Base-by-base conservation (phyloP, 2,888 invertebrate genomes). In the Scelioninae gen. 1 region DNA sequence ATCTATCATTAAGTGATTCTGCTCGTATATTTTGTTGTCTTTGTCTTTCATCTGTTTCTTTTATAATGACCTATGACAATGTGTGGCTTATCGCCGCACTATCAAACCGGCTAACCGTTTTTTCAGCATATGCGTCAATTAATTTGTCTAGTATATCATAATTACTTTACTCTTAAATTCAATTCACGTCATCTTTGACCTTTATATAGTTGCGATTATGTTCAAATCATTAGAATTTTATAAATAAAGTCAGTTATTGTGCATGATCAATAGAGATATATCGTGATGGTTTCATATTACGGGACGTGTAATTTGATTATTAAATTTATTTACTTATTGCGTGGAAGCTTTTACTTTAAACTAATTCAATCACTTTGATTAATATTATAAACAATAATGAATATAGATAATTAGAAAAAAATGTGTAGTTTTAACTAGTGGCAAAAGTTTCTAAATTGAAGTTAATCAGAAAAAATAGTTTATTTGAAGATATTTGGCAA, bases 21-120 rank as follows among this genome's bases (percentile, higher is more conserved):
- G 38, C 56, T 38, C 7, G 34, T 16, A 16, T 10, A 9, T 11
- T 29, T 29, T 3, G 15, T 34, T 7, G 3, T 16, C 31, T 63
- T 63, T 63, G n/a, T n/a, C n/a, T n/a, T n/a, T n/a, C n/a, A n/a
- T n/a, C n/a, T n/a, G n/a, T n/a, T n/a, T n/a, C n/a, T 65, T 65
- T 16, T 65, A 32, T 40, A 65, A 38, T 65, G 65, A 51, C 65
- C 65, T 65, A 49, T 34, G 63, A 31, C 63, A 63, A 63, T 34
- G 16, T 49, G 5, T 9, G 34, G 15, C 13, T 63, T 43, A 43
- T 49, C n/a, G 49, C 15, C 31, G 15, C 9, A n/a, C n/a, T n/a
- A n/a, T n/a, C n/a, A n/a, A n/a, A n/a, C n/a, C n/a, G n/a, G n/a
- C n/a, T n/a, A n/a, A n/a, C n/a, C n/a, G n/a, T n/a, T n/a, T 43